Percentiles rank a stretch among this genome's conserved stretches.
These are phyloP conservation scores for Nansenia antarctica DNA, from an alignment of 2,113 vertebrate genomes.

Conservation along the genomic window DNA sequence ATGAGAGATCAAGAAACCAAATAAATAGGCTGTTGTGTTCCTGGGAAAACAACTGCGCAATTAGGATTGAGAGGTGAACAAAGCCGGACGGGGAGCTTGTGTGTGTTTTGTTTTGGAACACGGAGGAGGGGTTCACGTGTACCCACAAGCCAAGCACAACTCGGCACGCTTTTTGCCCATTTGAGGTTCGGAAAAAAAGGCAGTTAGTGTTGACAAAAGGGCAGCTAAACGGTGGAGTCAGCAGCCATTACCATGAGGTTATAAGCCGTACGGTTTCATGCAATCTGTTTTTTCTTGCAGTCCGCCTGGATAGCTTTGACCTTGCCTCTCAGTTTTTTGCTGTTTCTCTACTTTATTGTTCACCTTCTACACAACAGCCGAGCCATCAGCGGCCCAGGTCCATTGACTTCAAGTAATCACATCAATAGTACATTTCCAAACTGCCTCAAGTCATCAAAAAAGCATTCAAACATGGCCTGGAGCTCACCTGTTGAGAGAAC, in stretches of 20 bases:
- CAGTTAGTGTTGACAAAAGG: not conserved
- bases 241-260: not conserved
- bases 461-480: no score
- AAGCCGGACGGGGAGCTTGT: not conserved
- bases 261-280: not conserved
- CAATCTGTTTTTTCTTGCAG: not conserved
- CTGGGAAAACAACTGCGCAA: not conserved
- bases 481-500: not conserved
- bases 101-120: not conserved
- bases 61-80: not conserved
- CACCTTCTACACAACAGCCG: not conserved
- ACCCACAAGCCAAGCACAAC: conserved; percentile 5
- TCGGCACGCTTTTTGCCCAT: conserved; percentile 1
- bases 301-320: not conserved
- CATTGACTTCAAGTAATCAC: no score
- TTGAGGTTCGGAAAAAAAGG: conserved; percentile 10
- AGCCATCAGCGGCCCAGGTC: no score
- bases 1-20: conserved; percentile 31
- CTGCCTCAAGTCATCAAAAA: not conserved
- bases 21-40: not conserved
- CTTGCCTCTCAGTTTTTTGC: no score
- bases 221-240: not conserved
- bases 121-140: not conserved
- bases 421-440: no score
- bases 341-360: no score